A percentile compares a stretch with the other conserved stretches of the same genome.
These are phyloP conservation scores for Tragelaphus buxtoni DNA, from an alignment of 2,113 vertebrate species.

Conservation along the genomic window DNA sequence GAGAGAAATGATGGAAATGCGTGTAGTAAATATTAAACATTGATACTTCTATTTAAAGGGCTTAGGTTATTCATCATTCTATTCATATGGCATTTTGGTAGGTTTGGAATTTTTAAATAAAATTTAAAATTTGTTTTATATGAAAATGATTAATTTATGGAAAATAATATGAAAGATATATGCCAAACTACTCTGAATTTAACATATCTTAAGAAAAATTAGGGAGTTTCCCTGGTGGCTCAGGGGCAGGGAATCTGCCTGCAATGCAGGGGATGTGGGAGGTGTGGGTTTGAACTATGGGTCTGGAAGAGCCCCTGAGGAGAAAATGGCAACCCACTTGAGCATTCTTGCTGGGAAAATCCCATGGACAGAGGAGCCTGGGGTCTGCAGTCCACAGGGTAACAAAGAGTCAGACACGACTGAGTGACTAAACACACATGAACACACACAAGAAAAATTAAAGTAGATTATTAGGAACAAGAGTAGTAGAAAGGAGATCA, in stretches of 20 bases:
- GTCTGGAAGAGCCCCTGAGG: too few species aligned
- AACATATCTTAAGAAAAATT: not conserved
- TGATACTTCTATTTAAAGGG: not conserved
- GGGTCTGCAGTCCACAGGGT: too few species aligned
- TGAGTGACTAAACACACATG: too few species aligned
- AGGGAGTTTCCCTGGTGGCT: too few species aligned
- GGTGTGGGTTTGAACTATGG: too few species aligned
- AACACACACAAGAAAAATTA: not conserved
- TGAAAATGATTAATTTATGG: not conserved
- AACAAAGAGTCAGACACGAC: too few species aligned
- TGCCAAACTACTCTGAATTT: not conserved
- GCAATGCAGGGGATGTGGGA: too few species aligned
- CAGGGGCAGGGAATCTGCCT: too few species aligned
- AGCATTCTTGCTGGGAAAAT: too few species aligned
- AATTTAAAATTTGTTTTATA: not conserved
- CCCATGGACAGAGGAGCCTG: too few species aligned
- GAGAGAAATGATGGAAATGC: not conserved
- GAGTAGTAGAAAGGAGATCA: accelerated
- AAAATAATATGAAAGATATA: not conserved
- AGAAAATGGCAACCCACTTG: too few species aligned
- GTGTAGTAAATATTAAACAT: not conserved
- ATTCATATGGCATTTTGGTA: not conserved
- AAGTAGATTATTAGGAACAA: not conserved
- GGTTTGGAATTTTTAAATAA: not conserved
- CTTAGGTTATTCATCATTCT: not conserved